A percentile compares a stretch with the other conserved stretches of the same genome.
These are phyloP conservation scores for Trogon surrucura DNA, from an alignment of 2,113 vertebrate species.

Conservation along the genomic window DNA sequence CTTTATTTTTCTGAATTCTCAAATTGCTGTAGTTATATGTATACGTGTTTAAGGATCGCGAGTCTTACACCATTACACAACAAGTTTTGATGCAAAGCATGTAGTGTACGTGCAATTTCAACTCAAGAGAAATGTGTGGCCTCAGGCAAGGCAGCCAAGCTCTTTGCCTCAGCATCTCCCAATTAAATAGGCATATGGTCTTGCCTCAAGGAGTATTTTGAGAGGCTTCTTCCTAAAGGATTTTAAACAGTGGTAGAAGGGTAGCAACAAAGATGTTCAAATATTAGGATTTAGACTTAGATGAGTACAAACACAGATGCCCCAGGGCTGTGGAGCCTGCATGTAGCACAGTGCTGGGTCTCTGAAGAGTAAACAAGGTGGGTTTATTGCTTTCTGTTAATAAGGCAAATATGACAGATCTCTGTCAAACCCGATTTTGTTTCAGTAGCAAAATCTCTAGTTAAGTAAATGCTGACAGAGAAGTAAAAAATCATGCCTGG, in stretches of 20 bases:
- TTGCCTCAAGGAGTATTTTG: not conserved
- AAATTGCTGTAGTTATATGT: not conserved
- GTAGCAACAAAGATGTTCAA: constrained; percentile 37
- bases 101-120: not conserved
- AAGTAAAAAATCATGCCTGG: not conserved
- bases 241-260: constrained; percentile 18
- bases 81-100: not conserved
- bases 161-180: not conserved
- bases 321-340: not conserved
- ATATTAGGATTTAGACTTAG: constrained; percentile 50
- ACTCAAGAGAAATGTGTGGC: not conserved
- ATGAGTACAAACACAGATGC: constrained; percentile 15
- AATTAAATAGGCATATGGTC: not conserved
- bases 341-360: not conserved
- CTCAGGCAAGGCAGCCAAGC: constrained; percentile 24
- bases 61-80: not conserved
- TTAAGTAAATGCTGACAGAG: constrained; percentile 20
- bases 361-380: constrained; percentile 17
- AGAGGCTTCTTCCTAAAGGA: not conserved
- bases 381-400: constrained; percentile 45
- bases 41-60: not conserved
- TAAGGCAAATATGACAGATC: constrained; percentile 54
- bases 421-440: constrained; percentile 44
- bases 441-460: constrained; percentile 42
- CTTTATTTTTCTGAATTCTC: not conserved